phyloP scores from a whole-genome alignment of 2,113 vertebrate species.

The Triplophysa tibetana region DNA sequence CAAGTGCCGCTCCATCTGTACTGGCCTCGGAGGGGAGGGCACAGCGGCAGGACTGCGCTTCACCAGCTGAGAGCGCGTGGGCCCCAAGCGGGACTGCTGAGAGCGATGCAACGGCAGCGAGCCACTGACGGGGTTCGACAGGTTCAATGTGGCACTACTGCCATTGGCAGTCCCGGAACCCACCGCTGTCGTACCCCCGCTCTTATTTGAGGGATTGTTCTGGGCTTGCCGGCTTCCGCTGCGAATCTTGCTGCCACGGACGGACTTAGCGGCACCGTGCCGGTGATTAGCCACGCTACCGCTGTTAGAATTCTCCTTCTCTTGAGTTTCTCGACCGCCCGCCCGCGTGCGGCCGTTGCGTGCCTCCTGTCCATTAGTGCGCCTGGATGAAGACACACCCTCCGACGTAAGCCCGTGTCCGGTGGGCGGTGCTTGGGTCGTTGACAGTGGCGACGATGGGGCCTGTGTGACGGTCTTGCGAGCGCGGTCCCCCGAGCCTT shows the following conservation, averaged over 20 bases:
- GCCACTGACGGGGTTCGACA: constrained; percentile 13
- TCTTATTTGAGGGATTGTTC: constrained; percentile 22
- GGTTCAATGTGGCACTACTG: constrained; percentile 29
- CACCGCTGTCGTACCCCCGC: constrained; percentile 50
- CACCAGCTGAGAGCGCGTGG: constrained; percentile 76
- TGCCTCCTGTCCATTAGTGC: constrained; percentile 74
- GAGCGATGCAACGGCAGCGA: constrained; percentile 63
- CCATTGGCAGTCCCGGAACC: constrained; percentile 65
- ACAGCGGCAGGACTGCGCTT: constrained; percentile 80
- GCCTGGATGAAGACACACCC: constrained; percentile 57
- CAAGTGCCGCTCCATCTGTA: constrained; percentile 88
- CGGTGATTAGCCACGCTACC: constrained; percentile 69
- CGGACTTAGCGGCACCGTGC: constrained; percentile 57
- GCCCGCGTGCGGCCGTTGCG: constrained; percentile 72
- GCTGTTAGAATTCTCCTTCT: constrained; percentile 71
- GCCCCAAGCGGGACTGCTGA: constrained; percentile 65
- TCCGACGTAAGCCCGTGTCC: constrained; percentile 56
- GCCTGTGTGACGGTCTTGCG: constrained; percentile 64
- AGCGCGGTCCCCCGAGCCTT: constrained; percentile 54
- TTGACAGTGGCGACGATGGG: constrained; percentile 72
- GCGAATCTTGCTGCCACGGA: constrained; percentile 67
- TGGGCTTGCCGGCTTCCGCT: constrained; percentile 62
- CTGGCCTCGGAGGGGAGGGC: constrained; percentile 80
- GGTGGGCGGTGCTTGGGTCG: constrained; percentile 63
- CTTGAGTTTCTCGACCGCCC: constrained; percentile 59